Evolutionary conservation across 2,113 vertebrate species (phyloP), one percentile per base, ranked within the genome.

Genomic region (Engraulis encrasicolus): DNA sequence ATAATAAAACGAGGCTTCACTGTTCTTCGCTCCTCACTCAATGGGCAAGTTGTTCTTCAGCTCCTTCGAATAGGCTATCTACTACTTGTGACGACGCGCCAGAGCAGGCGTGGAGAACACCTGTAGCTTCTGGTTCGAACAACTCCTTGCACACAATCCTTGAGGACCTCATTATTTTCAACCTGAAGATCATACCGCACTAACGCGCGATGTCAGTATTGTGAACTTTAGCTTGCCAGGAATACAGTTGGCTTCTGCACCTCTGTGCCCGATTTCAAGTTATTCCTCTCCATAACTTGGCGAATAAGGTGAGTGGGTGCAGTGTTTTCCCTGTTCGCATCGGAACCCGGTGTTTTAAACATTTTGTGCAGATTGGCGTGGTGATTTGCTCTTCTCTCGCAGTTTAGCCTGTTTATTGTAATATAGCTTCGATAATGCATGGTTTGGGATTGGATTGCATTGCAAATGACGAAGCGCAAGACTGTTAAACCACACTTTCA

Each of bases 301-400:
- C 93, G 93, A 92, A 95, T 92, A 96, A 97, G 97, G 96, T 97
- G 96, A 97, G 96, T 95, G 91, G 85, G 87, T 2, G 66, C 66
- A 34, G 17, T 34, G 27, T 11, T n/a, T 27, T 66, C 31, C 31
- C 5, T 15, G 12, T 31, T 1, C 14, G 50, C 19, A 27, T 66
- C 31, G 15, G 31, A 74, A 34, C 66, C 34, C 17, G 27, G 66
- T 31, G 66, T n/a, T 36, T 36, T 74, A 34, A n/a, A 17, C 23
- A 74, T 74, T 74, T 34, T 27, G 34, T 74, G 15, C 27, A 14
- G 17, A 34, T 14, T 27, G 27, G 31, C 31, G 6, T n/a, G 9
- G 20, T 58, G 19, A 19, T 23, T 23, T 7, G 54, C 19, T 58
- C 20, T 58, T 74, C 15, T 66, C 9, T 31, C 34, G 27, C 6